Evolutionary conservation across 2,888 invertebrate species (phyloP).

Genomic region (Amiota mariae): DNA sequence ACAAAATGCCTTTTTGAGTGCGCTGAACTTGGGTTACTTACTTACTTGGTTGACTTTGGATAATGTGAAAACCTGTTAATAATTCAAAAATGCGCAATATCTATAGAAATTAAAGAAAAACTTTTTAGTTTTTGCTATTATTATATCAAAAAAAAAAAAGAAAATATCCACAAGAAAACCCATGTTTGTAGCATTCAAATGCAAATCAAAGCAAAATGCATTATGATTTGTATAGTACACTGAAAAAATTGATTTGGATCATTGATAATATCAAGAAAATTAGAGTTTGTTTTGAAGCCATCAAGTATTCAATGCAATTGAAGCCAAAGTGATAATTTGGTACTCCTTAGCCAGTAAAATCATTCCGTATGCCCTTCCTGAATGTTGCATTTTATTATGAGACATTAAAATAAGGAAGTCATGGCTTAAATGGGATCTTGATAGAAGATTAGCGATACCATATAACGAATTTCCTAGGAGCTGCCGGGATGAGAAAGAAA

Average conservation of each 20-base stretch:
- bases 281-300: too few species aligned
- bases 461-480: too few species aligned
- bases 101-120: conserved; percentile 12
- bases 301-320: too few species aligned
- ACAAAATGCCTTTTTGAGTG: conserved; percentile 6
- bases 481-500: too few species aligned
- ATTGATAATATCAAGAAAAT: not conserved
- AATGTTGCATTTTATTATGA: too few species aligned
- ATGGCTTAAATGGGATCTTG: too few species aligned
- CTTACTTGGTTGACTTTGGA: not conserved
- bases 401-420: too few species aligned
- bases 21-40: conserved; percentile 20
- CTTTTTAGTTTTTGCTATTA: conserved; percentile 3
- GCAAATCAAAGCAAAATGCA: conserved; percentile 1
- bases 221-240: conserved; percentile 10
- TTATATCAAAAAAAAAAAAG: conserved; percentile 1
- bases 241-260: not conserved
- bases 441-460: too few species aligned
- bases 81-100: conserved; percentile 3
- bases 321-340: too few species aligned
- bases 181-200: conserved; percentile 8
- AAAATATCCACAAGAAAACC: not conserved
- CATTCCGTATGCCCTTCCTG: too few species aligned
- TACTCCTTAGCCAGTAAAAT: too few species aligned
- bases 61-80: not conserved